Conservation (phyloP, 2,113 vertebrate species). For the Pituophis catenifer region DNA sequence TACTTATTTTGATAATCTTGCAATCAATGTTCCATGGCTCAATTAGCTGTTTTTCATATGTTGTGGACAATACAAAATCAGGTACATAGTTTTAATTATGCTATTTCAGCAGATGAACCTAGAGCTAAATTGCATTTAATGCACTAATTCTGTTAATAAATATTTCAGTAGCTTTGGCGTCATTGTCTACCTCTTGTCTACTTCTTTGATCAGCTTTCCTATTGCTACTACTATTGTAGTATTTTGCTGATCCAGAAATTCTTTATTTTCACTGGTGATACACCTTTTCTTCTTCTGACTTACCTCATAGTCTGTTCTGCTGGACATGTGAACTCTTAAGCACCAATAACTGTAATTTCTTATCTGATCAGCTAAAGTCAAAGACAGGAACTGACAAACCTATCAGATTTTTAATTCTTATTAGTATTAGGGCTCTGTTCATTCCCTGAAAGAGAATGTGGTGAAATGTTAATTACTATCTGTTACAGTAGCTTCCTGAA, state of each 20-base stretch:
- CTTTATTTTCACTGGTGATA: constrained; percentile 15
- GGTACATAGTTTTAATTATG: constrained; percentile 44
- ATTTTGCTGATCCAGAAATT: constrained; percentile 39
- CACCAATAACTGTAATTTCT: neutral
- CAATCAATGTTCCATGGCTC: neutral
- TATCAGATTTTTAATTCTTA: neutral
- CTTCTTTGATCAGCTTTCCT: constrained; percentile 22
- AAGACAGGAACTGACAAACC: neutral
- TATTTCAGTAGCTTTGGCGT: constrained; percentile 35
- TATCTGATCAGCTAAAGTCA: neutral
- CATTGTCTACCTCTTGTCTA: neutral
- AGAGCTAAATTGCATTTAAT: constrained; percentile 44
- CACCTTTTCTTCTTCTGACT: neutral
- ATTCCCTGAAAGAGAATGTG: neutral
- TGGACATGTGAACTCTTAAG: neutral
- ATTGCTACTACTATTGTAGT: constrained; percentile 8
- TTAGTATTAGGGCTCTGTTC: neutral
- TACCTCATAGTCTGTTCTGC: neutral
- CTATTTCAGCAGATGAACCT: constrained; percentile 10
- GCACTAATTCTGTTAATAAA: constrained; percentile 48
- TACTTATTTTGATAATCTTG: neutral
- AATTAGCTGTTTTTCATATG: constrained; percentile 1
- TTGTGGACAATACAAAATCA: constrained; percentile 32
- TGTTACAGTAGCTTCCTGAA: neutral
- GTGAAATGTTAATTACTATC: neutral